Evolutionary conservation across 2,888 invertebrate species (phyloP).

Genomic region (Lasioglossum pauxillum): DNA sequence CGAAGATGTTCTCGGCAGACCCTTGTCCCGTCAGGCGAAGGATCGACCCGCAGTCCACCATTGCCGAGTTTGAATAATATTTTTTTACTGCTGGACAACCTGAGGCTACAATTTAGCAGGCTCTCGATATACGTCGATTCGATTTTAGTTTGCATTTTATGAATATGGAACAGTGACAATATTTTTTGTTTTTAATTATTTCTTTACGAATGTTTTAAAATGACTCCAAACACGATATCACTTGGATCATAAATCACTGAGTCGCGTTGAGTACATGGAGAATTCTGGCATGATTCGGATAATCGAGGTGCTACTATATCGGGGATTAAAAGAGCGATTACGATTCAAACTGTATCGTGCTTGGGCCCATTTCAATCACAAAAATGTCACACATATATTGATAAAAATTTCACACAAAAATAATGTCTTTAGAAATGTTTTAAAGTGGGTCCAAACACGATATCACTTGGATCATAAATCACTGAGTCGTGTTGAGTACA

Average conservation of each 20-base stretch:
- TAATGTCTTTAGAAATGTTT: no score
- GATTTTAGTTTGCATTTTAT: neutral
- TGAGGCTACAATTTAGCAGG: neutral
- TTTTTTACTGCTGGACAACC: neutral
- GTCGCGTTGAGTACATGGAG: no score
- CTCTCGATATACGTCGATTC: neutral
- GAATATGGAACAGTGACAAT: neutral
- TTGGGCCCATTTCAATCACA: neutral
- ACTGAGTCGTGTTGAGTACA: no score
- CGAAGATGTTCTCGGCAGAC: neutral
- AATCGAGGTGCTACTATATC: neutral
- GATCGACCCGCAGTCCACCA: conserved; percentile 19
- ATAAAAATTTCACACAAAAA: neutral
- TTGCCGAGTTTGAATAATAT: neutral
- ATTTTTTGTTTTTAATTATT: neutral
- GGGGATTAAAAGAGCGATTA: neutral
- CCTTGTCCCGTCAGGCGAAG: neutral
- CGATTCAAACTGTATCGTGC: neutral
- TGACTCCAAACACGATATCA: neutral
- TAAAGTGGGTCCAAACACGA: no score
- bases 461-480: no score
- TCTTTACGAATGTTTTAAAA: neutral
- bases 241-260: no score
- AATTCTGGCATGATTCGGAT: no score
- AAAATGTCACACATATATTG: neutral